Conservation (phyloP, 1,140 invertebrate species). For the Eciton burchellii region DNA sequence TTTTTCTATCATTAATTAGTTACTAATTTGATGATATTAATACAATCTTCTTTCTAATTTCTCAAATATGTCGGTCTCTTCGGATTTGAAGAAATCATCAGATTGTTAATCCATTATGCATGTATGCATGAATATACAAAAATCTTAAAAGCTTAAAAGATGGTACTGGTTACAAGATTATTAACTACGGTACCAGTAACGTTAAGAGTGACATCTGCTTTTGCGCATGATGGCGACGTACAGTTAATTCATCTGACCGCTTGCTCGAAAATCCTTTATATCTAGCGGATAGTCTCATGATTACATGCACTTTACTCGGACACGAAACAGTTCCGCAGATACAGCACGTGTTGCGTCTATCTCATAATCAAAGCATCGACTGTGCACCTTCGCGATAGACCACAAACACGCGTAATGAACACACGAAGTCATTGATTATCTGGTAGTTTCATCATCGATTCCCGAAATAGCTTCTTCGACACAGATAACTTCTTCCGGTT, state of each 20-base stretch:
- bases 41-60: too few relatives aligned
- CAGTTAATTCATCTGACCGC: slow-evolving; percentile 43
- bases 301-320: slow-evolving; percentile 36
- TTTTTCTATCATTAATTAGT: too few relatives aligned
- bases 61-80: too few relatives aligned
- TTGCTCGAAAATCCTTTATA: slow-evolving; percentile 39
- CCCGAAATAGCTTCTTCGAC: background rate
- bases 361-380: background rate
- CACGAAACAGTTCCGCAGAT: slow-evolving; percentile 44
- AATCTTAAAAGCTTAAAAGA: too few relatives aligned
- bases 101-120: background rate
- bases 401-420: background rate
- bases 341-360: slow-evolving; percentile 6
- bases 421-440: slow-evolving; percentile 33
- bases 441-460: background rate
- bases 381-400: slow-evolving; percentile 6
- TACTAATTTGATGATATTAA: too few relatives aligned
- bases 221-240: slow-evolving; percentile 28
- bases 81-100: too few relatives aligned
- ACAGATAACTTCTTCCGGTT: background rate
- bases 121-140: background rate
- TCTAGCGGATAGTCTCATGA: slow-evolving; percentile 28
- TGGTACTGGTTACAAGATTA: background rate
- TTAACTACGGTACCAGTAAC: slow-evolving; percentile 32
- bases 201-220: slow-evolving; percentile 53